Percentiles rank a stretch among this genome's conserved stretches.
Evolutionary conservation across 1,140 invertebrate genomes (phyloP).

Genomic region (Bemisia tabaci): DNA sequence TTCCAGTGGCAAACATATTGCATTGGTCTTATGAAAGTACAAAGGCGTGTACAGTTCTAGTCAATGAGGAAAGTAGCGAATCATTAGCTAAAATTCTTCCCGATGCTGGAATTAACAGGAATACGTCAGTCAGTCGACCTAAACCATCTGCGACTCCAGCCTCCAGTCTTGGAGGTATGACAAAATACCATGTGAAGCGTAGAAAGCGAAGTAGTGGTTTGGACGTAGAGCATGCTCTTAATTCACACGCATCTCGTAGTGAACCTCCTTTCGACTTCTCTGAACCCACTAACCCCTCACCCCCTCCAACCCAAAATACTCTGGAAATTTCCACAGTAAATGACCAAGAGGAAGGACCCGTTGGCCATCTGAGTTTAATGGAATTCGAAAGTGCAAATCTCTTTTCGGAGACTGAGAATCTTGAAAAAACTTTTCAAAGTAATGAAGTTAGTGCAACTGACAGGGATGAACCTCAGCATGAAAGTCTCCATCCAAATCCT

Average conservation of each 20-base stretch:
- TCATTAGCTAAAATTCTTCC: slow-evolving; percentile 9
- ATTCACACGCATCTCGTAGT: slow-evolving; percentile 2
- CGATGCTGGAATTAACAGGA: slow-evolving; percentile 15
- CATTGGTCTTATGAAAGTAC: slow-evolving; percentile 66
- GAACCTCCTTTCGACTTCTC: slow-evolving; percentile 29
- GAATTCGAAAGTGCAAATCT: too few species aligned
- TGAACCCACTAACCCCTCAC: slow-evolving; percentile 17
- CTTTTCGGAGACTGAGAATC: too few species aligned
- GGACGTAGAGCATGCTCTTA: slow-evolving; percentile 38
- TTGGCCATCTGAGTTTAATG: too few species aligned
- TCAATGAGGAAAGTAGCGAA: slow-evolving; percentile 40
- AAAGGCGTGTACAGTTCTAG: slow-evolving; percentile 65
- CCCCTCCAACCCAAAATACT: not conserved
- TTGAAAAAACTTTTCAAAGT: too few species aligned
- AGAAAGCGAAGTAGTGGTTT: slow-evolving; percentile 42
- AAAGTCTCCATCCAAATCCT: too few species aligned
- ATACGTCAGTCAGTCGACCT: slow-evolving; percentile 11
- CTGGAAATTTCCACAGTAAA: too few species aligned
- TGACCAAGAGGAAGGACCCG: too few species aligned
- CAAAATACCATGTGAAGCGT: slow-evolving; percentile 12
- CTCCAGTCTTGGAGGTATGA: slow-evolving; percentile 47
- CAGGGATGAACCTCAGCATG: too few species aligned
- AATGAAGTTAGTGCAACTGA: too few species aligned
- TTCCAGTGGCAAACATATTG: slow-evolving; percentile 60
- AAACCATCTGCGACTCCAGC: slow-evolving; percentile 23